These are phyloP conservation scores for Amphipoea lucens DNA, from an alignment of 2,888 invertebrate genomes.

Conservation along the genomic window DNA sequence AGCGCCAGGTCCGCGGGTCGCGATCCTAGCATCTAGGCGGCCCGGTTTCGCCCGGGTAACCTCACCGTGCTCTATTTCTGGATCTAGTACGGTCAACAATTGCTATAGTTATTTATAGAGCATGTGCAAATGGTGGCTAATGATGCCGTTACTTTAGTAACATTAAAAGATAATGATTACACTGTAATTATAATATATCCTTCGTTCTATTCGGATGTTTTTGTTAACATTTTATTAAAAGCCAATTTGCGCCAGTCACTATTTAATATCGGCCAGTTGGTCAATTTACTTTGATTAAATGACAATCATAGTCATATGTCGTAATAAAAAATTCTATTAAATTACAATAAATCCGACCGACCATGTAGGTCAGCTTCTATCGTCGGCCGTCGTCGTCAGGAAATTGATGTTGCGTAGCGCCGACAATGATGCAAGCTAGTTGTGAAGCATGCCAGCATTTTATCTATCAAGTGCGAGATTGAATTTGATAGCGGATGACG, in stretches of 20 bases:
- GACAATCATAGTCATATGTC: conserved; percentile 25
- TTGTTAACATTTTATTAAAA: conserved; percentile 9
- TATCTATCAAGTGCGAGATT: conserved; percentile 68
- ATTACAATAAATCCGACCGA: conserved; percentile 73
- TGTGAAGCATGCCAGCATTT: conserved; percentile 65
- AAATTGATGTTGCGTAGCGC: conserved; percentile 78
- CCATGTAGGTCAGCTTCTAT: conserved; percentile 77
- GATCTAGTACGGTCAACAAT: conserved; percentile 72
- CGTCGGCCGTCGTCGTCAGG: conserved; percentile 69
- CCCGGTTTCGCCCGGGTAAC: conserved; percentile 80
- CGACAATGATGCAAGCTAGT: conserved; percentile 75
- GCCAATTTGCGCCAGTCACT: background rate
- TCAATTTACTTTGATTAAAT: conserved; percentile 33
- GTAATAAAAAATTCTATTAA: conserved; percentile 54
- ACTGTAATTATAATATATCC: background rate
- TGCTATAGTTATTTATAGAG: conserved; percentile 64
- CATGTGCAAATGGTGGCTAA: conserved; percentile 46
- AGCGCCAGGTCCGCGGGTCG: conserved; percentile 75
- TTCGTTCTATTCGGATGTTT: background rate
- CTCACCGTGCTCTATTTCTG: conserved; percentile 79
- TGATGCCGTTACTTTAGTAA: conserved; percentile 40
- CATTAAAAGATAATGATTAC: background rate
- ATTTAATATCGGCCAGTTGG: background rate
- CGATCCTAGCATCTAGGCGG: conserved; percentile 78
- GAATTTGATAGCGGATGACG: conserved; percentile 77